These are phyloP conservation scores for Erynnis tages DNA, from an alignment of 2,888 invertebrate genomes.

Conservation along the genomic window DNA sequence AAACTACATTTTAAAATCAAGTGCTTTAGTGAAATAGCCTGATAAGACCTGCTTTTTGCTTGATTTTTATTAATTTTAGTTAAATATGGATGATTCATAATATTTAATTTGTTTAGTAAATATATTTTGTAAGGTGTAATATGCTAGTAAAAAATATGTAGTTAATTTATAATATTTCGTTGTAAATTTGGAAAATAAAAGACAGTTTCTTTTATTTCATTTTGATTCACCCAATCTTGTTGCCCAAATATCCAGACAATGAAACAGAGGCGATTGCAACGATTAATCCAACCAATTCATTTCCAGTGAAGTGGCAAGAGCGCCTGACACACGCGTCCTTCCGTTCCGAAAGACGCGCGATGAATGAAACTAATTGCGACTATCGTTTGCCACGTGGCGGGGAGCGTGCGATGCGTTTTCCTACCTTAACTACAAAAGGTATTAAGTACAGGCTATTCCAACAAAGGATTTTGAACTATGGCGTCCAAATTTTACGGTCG, in stretches of 20 bases:
- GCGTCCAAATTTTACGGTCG: background rate
- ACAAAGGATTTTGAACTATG: slow-evolving; percentile 28
- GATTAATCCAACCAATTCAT: slow-evolving; percentile 67
- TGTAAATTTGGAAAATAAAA: background rate
- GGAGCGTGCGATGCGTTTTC: slow-evolving; percentile 46
- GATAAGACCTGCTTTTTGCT: too few relatives aligned
- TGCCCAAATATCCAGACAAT: slow-evolving; percentile 11
- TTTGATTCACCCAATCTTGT: background rate
- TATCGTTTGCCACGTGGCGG: slow-evolving; percentile 62
- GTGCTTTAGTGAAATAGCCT: too few relatives aligned
- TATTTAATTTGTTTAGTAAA: too few relatives aligned
- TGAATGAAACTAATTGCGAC: slow-evolving; percentile 74
- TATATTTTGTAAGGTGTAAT: too few relatives aligned
- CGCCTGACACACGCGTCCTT: slow-evolving; percentile 47
- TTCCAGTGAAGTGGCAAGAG: slow-evolving; percentile 56
- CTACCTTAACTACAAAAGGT: slow-evolving; percentile 35
- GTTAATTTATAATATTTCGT: too few relatives aligned
- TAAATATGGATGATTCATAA: too few relatives aligned
- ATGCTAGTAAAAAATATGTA: too few relatives aligned
- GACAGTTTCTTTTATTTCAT: background rate
- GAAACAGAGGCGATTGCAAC: slow-evolving; percentile 36
- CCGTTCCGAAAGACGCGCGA: slow-evolving; percentile 43
- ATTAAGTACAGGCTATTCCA: slow-evolving; percentile 10
- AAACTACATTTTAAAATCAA: too few relatives aligned
- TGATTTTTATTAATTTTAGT: too few relatives aligned